phyloP scores from a whole-genome alignment of 1,140 invertebrate species.

The Scylla paramamosain region DNA sequence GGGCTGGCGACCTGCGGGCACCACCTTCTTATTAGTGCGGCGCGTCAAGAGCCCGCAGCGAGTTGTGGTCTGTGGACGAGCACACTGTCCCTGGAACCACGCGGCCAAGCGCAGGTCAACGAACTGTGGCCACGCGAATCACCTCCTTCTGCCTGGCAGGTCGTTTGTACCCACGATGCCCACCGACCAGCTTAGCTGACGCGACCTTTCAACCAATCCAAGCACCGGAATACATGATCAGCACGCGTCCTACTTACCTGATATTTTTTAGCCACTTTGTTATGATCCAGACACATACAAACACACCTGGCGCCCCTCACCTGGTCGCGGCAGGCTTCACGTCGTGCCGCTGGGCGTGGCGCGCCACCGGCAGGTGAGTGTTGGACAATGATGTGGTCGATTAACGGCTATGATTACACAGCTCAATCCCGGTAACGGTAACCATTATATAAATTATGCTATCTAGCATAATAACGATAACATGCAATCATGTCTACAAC shows the following conservation, averaged over 20 bases:
- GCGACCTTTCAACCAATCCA: not conserved
- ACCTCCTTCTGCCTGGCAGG: not conserved
- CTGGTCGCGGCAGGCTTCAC: not conserved
- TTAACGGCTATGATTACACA: not conserved
- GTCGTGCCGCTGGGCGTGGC: not conserved
- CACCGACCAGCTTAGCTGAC: not conserved
- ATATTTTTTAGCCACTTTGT: not conserved
- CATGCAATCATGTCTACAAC: not conserved
- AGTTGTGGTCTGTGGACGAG: not conserved
- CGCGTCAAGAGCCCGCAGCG: not conserved
- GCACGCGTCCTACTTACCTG: not conserved
- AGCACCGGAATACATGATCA: not conserved
- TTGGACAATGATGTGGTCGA: not conserved
- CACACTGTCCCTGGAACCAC: not conserved
- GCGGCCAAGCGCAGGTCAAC: not conserved
- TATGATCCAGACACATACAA: not conserved
- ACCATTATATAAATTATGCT: not conserved
- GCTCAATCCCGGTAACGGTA: not conserved
- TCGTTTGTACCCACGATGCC: not conserved
- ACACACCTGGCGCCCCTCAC: not conserved
- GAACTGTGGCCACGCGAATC: not conserved
- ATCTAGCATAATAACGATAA: conserved; percentile 8
- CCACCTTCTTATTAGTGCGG: not conserved
- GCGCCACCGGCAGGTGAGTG: not conserved
- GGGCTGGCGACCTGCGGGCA: conserved; percentile 1